Conservation (phyloP, 2,797 vertebrate species). For the Xenentodon cancila region DNA sequence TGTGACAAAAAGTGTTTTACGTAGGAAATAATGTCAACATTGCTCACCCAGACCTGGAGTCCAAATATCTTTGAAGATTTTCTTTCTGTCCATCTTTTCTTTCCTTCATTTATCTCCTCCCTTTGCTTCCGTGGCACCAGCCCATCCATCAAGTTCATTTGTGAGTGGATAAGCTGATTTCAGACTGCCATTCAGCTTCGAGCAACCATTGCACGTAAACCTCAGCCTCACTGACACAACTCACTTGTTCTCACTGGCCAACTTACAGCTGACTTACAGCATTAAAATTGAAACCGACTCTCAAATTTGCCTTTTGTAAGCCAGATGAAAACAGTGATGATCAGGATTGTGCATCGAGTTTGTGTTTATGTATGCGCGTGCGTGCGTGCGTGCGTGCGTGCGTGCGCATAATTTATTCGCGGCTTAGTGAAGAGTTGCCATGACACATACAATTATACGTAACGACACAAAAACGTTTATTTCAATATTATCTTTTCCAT, state of each 20-base stretch:
- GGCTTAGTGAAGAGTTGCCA: no score
- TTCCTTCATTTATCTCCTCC: neutral
- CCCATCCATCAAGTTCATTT: neutral
- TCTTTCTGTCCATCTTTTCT: neutral
- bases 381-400: neutral
- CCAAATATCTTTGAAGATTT: neutral
- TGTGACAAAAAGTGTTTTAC: no score
- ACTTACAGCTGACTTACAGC: neutral
- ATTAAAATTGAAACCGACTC: neutral
- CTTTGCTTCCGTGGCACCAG: neutral
- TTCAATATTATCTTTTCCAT: no score
- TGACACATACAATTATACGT: no score
- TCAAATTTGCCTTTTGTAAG: neutral
- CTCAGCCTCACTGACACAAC: conserved; percentile 18
- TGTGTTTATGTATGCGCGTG: no score
- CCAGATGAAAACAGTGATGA: neutral
- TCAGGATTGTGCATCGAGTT: neutral
- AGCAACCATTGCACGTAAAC: neutral
- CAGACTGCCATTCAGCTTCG: conserved; percentile 8
- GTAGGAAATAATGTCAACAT: neutral
- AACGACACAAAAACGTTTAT: no score
- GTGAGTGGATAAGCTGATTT: conserved; percentile 8
- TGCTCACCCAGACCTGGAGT: neutral
- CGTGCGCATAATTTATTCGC: no score
- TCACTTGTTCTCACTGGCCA: conserved; percentile 17